phyloP scores from a whole-genome alignment of 2,888 invertebrate species.

The Girardia tigrina region DNA sequence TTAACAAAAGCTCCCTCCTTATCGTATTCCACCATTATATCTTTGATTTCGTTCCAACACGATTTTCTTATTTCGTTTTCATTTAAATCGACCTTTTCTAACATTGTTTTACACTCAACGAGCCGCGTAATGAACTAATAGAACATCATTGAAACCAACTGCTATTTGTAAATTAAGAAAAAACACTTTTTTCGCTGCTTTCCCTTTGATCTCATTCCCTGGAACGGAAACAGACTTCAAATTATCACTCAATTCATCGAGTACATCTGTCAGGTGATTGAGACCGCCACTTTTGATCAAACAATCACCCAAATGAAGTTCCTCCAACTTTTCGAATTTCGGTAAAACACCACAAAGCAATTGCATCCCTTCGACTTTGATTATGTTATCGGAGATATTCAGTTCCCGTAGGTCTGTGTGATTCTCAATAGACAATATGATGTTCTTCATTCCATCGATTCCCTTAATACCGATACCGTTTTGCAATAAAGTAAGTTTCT shows the following conservation, averaged over 20 bases:
- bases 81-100: neutral
- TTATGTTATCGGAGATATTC: constrained; percentile 85
- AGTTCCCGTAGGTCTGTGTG: constrained; percentile 60
- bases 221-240: neutral
- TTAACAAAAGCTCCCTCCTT: neutral
- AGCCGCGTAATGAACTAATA: neutral
- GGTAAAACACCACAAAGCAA: neutral
- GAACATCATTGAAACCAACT: neutral
- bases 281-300: neutral
- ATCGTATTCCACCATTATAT: neutral
- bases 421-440: constrained; percentile 63
- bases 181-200: neutral
- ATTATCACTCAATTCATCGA: neutral
- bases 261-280: neutral
- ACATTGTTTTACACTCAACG: neutral
- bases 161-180: neutral
- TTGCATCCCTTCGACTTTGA: constrained; percentile 58
- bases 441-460: constrained; percentile 36
- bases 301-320: neutral
- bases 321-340: neutral
- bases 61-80: neutral
- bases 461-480: constrained; percentile 63
- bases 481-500: constrained; percentile 82
- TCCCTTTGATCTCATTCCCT: neutral
- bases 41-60: neutral